phyloP scores from a whole-genome alignment of 2,113 vertebrate species.

The Calonectris borealis region DNA sequence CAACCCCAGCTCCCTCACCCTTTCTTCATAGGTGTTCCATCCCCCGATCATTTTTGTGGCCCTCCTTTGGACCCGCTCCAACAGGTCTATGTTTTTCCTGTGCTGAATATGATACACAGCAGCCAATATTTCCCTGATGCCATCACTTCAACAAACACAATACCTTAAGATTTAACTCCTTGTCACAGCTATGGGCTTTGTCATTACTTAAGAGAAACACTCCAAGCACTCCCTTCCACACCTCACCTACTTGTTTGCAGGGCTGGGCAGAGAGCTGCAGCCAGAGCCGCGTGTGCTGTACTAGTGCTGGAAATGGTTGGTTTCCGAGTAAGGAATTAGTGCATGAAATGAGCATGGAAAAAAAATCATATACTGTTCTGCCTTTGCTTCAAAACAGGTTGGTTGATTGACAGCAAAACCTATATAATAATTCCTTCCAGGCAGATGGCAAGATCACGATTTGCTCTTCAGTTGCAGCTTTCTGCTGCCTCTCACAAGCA shows the following conservation, averaged over 20 bases:
- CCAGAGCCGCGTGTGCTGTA: neutral
- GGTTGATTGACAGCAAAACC: conserved; percentile 66
- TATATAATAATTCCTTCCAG: conserved; percentile 60
- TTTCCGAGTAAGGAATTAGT: conserved; percentile 19
- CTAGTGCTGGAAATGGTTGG: neutral
- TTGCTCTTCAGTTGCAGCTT: conserved; percentile 70
- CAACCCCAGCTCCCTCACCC: no score
- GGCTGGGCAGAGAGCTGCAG: neutral
- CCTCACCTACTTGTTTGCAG: neutral
- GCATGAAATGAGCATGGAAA: conserved; percentile 35
- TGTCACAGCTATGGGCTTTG: neutral
- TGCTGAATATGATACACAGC: neutral
- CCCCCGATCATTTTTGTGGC: no score
- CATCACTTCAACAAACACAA: neutral
- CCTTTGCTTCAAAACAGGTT: conserved; percentile 55
- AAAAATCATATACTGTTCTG: conserved; percentile 18
- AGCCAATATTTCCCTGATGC: neutral
- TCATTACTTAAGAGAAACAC: neutral
- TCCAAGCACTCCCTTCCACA: neutral
- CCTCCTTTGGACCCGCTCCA: no score
- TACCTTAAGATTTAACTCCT: neutral
- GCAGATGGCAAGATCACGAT: conserved; percentile 73
- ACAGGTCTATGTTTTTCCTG: no score
- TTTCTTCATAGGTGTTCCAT: no score
- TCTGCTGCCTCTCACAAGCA: conserved; percentile 66